Conservation (phyloP, 2,888 invertebrate genomes). For the Heteromurus nitidus region DNA sequence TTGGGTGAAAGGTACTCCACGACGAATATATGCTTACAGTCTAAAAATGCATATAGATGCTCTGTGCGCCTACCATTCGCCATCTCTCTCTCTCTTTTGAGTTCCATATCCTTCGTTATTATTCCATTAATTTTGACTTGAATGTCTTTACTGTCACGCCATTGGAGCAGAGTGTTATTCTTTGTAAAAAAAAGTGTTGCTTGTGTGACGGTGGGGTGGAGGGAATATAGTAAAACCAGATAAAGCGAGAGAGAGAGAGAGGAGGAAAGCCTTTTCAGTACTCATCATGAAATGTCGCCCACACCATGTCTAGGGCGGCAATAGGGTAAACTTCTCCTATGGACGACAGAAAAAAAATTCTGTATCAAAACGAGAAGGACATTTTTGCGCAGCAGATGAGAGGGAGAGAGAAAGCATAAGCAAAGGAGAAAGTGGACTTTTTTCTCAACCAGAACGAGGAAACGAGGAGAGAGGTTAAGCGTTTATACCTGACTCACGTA, state of each 20-base stretch:
- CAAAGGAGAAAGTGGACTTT: conserved; percentile 15
- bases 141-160: conserved; percentile 49
- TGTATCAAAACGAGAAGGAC: too few relatives aligned
- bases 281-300: conserved; percentile 47
- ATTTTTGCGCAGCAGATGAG: neutral
- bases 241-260: neutral
- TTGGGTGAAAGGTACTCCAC: neutral
- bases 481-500: conserved; percentile 37
- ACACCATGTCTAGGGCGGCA: neutral
- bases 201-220: neutral
- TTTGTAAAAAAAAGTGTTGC: conserved; percentile 15
- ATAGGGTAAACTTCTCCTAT: conserved; percentile 10
- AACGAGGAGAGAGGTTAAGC: conserved; percentile 26
- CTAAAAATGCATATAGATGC: neutral
- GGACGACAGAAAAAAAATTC: neutral
- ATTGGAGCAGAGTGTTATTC: conserved; percentile 14
- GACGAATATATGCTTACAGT: neutral
- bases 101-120: conserved; percentile 34
- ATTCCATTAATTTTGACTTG: conserved; percentile 55
- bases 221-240: too few relatives aligned
- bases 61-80: conserved; percentile 20
- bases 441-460: too few relatives aligned
- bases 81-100: conserved; percentile 23
- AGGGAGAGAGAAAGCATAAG: neutral
- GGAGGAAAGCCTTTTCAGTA: conserved; percentile 27